Evolutionary conservation across 2,888 invertebrate genomes (phyloP), one percentile per base, ranked within the genome.

Genomic region (Prenolepis imparis): DNA sequence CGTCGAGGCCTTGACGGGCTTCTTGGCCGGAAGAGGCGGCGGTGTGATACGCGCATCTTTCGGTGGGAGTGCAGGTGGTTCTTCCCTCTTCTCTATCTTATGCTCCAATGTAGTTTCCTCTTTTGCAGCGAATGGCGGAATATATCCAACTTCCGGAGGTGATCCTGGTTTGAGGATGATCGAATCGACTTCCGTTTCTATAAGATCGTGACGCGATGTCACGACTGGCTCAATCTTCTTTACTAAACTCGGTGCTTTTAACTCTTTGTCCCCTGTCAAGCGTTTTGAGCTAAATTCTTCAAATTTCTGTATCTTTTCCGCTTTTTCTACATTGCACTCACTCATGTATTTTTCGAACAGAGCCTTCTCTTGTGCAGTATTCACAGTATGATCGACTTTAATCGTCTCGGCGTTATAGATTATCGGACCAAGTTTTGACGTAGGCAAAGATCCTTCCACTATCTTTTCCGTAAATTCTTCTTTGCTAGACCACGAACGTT

Each of bases 61-160:
- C 1, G 95, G 95, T 8, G 95, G 94, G 15, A 95, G 95, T 15
- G 95, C 94, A 3, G 95, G 93, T 86, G 93, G 91, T 93, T 87
- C 95, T 88, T 93, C 92, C 68, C 82, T 91, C 89, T 96, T 96
- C 91, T 96, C 96, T 87, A 96, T 95, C 85, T 93, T 94, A 59
- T 48, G 36, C 11, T 80, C 59, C 9, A 44, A 24, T 24, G 24
- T 0, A 87, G 96, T 95, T 1, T 96, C 96, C 82, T 95, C 96
- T n/a, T 95, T 95, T 55, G 94, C 92, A 36, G 93, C 90, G 0
- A 96, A 95, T 11, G 96, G 95, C 41, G 96, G 96, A 0, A 96
- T 96, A 93, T 95, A 97, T 61, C 95, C 96, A 11, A 97, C 96
- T 94, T 97, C 96, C 21, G 97, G 97, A 4, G 97, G 96, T 15